Percentiles rank a stretch among this genome's conserved stretches.
Conservation (phyloP, 2,888 invertebrate species). For the Drosophila anomelani region DNA sequence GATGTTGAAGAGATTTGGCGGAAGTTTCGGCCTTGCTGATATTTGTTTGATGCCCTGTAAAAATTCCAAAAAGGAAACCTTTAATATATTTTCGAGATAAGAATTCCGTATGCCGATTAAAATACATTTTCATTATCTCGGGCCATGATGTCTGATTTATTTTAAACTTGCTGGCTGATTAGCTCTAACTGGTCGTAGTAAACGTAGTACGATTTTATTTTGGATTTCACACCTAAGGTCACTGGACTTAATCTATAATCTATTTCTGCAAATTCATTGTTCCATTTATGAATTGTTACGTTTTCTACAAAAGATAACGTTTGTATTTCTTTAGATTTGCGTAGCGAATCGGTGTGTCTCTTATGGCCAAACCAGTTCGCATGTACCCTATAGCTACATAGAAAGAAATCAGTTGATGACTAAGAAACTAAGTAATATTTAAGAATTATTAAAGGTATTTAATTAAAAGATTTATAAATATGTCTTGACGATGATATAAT, state of each 20-base stretch:
- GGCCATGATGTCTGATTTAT: conserved; percentile 27
- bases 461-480: not conserved
- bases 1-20: conserved; percentile 26
- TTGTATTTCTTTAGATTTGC: conserved; percentile 13
- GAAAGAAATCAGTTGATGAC: not conserved
- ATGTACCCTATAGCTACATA: conserved; percentile 14
- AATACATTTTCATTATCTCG: conserved; percentile 2
- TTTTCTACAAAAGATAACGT: conserved; percentile 18
- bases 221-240: conserved; percentile 21
- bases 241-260: conserved; percentile 30
- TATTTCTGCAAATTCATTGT: conserved; percentile 22
- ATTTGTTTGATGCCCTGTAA: conserved; percentile 22
- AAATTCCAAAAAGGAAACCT: not conserved
- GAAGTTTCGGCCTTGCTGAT: conserved; percentile 15
- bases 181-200: not conserved
- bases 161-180: conserved; percentile 21
- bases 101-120: not conserved
- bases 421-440: too few relatives aligned
- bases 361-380: conserved; percentile 33
- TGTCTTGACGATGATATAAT: not conserved
- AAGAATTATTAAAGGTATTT: not conserved
- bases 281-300: conserved; percentile 42
- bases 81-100: conserved; percentile 9
- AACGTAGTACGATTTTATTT: not conserved
- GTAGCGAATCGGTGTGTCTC: conserved; percentile 26